Conservation (phyloP, 2,113 vertebrate species). For the Micromys minutus region DNA sequence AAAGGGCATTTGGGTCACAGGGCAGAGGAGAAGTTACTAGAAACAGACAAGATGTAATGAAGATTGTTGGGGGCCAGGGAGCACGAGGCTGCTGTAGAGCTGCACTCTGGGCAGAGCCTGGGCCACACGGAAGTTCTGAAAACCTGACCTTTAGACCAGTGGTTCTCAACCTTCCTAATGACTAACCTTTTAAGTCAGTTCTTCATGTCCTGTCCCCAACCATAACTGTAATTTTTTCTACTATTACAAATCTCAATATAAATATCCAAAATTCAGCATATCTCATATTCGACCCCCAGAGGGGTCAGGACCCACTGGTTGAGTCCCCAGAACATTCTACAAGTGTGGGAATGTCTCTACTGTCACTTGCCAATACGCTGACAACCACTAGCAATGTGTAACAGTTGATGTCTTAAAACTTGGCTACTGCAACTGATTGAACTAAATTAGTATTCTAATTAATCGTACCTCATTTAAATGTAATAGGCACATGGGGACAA, state of each 20-base stretch:
- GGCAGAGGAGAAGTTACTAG: neutral
- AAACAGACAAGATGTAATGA: neutral
- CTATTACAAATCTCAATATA: neutral
- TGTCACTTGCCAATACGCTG: rapidly evolving
- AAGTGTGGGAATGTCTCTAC: neutral
- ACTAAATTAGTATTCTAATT: constrained; percentile 1
- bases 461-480: neutral
- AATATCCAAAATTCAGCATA: neutral
- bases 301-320: neutral
- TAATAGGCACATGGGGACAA: neutral
- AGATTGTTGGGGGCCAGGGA: too few species aligned
- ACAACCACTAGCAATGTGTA: neutral
- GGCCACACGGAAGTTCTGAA: neutral
- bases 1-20: neutral
- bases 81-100: neutral
- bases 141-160: neutral
- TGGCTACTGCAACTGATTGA: neutral
- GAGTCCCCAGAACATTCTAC: neutral
- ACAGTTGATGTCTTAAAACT: neutral
- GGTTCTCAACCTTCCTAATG: neutral
- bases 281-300: neutral
- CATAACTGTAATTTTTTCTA: neutral
- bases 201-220: neutral
- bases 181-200: neutral
- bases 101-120: neutral